Evolutionary conservation across 2,113 vertebrate genomes (phyloP).

Genomic region (Eptesicus fuscus): DNA sequence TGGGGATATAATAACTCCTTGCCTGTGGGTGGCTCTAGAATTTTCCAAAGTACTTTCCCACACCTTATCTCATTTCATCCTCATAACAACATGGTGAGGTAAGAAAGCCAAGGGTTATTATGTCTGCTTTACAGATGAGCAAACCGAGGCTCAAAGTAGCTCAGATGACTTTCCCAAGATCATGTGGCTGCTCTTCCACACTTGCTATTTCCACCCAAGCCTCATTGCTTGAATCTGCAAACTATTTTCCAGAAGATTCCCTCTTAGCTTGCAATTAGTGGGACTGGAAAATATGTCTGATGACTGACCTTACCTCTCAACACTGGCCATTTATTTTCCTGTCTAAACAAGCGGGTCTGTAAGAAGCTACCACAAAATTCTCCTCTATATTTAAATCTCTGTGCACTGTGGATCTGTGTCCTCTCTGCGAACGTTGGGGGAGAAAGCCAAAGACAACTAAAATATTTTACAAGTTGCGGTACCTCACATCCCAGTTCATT

Average conservation of each 20-base stretch:
- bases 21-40: conserved; percentile 58
- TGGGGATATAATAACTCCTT: conserved; percentile 38
- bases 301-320: conserved; percentile 41
- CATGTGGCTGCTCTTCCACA: neutral
- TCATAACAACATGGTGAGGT: conserved; percentile 62
- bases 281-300: conserved; percentile 45
- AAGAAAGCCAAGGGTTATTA: conserved; percentile 66
- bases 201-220: neutral
- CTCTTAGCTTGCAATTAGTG: conserved; percentile 22
- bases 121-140: conserved; percentile 64
- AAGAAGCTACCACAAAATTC: conserved; percentile 30
- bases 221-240: neutral
- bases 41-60: conserved; percentile 65
- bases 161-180: conserved; percentile 50
- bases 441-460: neutral
- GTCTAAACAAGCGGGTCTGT: conserved; percentile 50
- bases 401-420: neutral
- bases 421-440: neutral
- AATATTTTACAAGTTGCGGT: conserved; percentile 36
- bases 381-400: conserved; percentile 34
- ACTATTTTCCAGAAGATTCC: conserved; percentile 40
- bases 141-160: conserved; percentile 19
- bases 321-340: conserved; percentile 36
- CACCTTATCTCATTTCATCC: conserved; percentile 67
- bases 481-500: conserved; percentile 70